phyloP scores from a whole-genome alignment of 2,888 invertebrate species.

The Melanophora roralis region DNA sequence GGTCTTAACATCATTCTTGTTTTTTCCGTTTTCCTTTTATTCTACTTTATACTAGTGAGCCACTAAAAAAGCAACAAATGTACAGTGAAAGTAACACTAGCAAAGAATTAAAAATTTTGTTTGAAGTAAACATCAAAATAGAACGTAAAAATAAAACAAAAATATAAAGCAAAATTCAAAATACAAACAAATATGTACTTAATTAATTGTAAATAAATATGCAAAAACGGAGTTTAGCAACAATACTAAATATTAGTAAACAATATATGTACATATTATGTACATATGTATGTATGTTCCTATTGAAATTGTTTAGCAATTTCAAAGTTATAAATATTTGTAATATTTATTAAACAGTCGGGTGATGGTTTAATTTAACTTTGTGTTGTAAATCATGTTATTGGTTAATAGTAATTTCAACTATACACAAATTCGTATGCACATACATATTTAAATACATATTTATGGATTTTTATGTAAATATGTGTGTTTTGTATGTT shows the following conservation, averaged over 20 bases:
- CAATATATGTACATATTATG: too few species aligned
- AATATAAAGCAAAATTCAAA: neutral
- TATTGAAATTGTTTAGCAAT: conserved; percentile 23
- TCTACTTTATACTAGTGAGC: neutral
- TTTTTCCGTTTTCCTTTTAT: neutral
- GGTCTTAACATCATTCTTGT: neutral
- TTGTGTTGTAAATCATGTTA: conserved; percentile 38
- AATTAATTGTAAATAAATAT: conserved; percentile 22
- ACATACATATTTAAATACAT: neutral
- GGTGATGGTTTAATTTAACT: neutral
- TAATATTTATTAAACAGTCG: neutral
- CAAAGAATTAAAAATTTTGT: neutral
- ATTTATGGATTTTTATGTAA: too few species aligned
- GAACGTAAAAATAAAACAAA: neutral
- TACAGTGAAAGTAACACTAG: neutral
- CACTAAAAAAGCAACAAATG: neutral
- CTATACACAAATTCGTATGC: neutral
- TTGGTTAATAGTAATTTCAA: conserved; percentile 23
- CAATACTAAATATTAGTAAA: conserved; percentile 30
- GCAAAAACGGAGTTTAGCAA: conserved; percentile 18
- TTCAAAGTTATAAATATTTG: conserved; percentile 23
- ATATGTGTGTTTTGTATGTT: too few species aligned
- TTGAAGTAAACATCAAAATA: conserved; percentile 7
- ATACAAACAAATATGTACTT: conserved; percentile 37
- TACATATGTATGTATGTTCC: too few species aligned